Evolutionary conservation across 1,140 invertebrate species (phyloP).

Genomic region (Venturia canescens): DNA sequence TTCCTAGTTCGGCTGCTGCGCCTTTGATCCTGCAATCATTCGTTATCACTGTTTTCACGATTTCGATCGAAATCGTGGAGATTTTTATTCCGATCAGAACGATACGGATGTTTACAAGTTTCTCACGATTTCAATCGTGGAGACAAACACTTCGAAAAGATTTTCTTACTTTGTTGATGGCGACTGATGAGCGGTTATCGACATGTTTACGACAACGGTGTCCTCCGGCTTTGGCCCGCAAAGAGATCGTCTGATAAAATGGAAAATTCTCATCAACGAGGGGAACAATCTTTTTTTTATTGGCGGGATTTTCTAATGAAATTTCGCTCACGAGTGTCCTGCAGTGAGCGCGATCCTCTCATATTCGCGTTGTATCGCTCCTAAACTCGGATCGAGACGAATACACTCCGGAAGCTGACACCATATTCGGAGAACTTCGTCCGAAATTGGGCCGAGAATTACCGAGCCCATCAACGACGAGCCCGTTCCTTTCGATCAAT

Average conservation of each 20-base stretch:
- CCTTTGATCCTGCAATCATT: slow-evolving; percentile 14
- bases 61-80: not conserved
- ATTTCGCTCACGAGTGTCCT: slow-evolving; percentile 26
- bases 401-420: slow-evolving; percentile 80
- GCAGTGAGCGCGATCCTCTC: slow-evolving; percentile 75
- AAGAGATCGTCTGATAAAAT: too few species aligned
- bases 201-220: too few species aligned
- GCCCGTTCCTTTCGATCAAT: slow-evolving; percentile 51
- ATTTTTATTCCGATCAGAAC: too few species aligned
- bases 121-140: too few species aligned
- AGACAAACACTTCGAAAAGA: too few species aligned
- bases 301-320: not conserved
- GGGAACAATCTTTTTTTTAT: not conserved
- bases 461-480: slow-evolving; percentile 61
- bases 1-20: slow-evolving; percentile 28
- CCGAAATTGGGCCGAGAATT: slow-evolving; percentile 70
- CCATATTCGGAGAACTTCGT: slow-evolving; percentile 81
- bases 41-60: slow-evolving; percentile 26
- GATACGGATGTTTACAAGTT: too few species aligned
- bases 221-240: too few species aligned
- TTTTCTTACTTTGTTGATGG: too few species aligned
- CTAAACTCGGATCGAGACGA: slow-evolving; percentile 81
- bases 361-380: slow-evolving; percentile 80
- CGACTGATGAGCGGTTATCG: too few species aligned
- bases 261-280: not conserved